Percentiles rank a stretch among this genome's conserved stretches.
These are phyloP conservation scores for Eumaeus atala DNA, from an alignment of 1,140 invertebrate genomes.

Conservation along the genomic window DNA sequence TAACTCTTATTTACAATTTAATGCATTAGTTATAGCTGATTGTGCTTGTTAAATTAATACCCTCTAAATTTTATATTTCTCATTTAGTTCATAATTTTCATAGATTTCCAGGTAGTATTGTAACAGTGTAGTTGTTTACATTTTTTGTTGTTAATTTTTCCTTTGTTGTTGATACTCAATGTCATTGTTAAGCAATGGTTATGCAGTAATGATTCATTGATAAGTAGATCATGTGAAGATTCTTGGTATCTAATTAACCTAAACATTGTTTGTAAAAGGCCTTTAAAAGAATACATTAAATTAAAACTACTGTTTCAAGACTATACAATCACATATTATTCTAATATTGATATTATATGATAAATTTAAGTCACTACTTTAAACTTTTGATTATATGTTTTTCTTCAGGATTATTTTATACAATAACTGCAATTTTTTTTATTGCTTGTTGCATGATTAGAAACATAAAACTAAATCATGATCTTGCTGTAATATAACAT, in stretches of 20 bases:
- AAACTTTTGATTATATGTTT: not conserved
- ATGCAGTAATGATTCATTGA: conserved; percentile 18
- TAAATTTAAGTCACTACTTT: no score
- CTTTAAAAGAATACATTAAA: no score
- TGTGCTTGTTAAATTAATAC: no score
- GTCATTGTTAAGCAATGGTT: conserved; percentile 20
- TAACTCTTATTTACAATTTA: no score
- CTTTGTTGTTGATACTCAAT: conserved; percentile 17
- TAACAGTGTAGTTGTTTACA: not conserved
- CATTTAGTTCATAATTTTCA: not conserved
- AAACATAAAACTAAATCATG: no score
- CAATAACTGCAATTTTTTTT: no score
- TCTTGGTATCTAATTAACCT: not conserved
- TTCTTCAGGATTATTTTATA: not conserved
- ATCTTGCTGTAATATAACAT: not conserved
- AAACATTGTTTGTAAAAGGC: no score
- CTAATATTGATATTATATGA: no score
- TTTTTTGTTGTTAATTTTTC: conserved; percentile 1
- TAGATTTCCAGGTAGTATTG: not conserved
- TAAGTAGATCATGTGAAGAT: conserved; percentile 5
- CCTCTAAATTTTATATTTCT: not conserved
- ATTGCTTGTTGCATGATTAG: no score
- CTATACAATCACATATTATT: no score
- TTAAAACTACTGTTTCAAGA: no score
- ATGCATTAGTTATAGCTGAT: no score